phyloP scores from a whole-genome alignment of 2,113 vertebrate species.

The Tachysurus fulvidraco region DNA sequence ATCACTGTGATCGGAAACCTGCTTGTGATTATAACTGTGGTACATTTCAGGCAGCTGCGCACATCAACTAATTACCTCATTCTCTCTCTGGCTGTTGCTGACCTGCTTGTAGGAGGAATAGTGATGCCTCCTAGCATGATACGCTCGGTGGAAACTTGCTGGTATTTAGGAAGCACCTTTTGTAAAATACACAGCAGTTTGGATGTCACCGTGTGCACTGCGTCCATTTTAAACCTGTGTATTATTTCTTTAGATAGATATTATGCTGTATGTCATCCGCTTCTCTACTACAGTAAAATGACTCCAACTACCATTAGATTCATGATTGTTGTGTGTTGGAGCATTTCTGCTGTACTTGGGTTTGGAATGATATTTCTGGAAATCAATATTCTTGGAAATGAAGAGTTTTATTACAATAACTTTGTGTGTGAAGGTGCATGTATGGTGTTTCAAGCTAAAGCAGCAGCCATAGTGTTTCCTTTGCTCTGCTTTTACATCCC shows the following conservation, averaged over 20 bases:
- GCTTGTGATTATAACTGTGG: slow-evolving; percentile 67
- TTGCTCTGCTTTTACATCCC: slow-evolving; percentile 78
- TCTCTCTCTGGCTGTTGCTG: slow-evolving; percentile 62
- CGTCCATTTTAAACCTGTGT: slow-evolving; percentile 70
- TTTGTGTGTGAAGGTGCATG: slow-evolving; percentile 71
- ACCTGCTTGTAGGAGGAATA: slow-evolving; percentile 76
- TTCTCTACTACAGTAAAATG: slow-evolving; percentile 55
- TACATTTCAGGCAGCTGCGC: slow-evolving; percentile 59
- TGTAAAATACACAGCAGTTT: slow-evolving; percentile 79
- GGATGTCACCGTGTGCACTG: slow-evolving; percentile 70
- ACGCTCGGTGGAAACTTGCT: slow-evolving; percentile 77
- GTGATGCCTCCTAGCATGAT: slow-evolving; percentile 84
- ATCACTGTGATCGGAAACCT: slow-evolving; percentile 78
- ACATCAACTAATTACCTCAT: slow-evolving; percentile 79
- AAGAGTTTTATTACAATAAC: slow-evolving; percentile 66
- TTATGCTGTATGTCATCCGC: slow-evolving; percentile 64
- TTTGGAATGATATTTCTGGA: slow-evolving; percentile 76
- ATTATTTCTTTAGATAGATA: slow-evolving; percentile 68
- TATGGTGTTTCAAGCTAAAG: slow-evolving; percentile 73
- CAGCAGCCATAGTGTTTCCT: slow-evolving; percentile 70
- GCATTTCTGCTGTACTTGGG: slow-evolving; percentile 42
- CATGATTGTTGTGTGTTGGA: slow-evolving; percentile 54
- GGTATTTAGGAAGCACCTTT: slow-evolving; percentile 80
- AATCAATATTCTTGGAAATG: slow-evolving; percentile 73
- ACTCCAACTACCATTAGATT: neutral